These are phyloP conservation scores for Camarhynchus parvulus DNA, from an alignment of 2,113 vertebrate genomes.

Conservation along the genomic window DNA sequence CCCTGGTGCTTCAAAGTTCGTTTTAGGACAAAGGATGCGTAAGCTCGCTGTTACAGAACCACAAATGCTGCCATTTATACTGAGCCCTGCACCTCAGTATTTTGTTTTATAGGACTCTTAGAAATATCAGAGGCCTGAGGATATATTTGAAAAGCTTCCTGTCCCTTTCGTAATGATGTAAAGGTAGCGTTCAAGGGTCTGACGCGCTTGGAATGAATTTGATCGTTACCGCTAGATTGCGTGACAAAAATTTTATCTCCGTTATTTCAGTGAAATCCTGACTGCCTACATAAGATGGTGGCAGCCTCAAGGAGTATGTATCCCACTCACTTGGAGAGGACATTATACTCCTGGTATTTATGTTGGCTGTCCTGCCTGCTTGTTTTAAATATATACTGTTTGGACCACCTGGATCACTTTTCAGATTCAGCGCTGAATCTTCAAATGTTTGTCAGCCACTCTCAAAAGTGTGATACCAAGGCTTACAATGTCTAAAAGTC, in stretches of 20 bases:
- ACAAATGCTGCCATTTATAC: neutral
- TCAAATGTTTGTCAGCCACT: neutral
- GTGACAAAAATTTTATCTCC: neutral
- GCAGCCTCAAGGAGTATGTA: neutral
- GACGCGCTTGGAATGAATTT: neutral
- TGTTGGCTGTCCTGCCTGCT: neutral
- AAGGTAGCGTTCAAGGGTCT: constrained; percentile 6
- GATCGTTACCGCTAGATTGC: neutral
- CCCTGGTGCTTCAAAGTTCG: neutral
- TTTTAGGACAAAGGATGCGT: neutral
- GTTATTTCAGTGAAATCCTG: constrained; percentile 18
- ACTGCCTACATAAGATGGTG: neutral
- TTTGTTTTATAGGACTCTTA: constrained; percentile 29
- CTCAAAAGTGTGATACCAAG: neutral
- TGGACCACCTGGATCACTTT: neutral
- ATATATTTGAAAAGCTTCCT: constrained; percentile 43
- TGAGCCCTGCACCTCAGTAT: neutral
- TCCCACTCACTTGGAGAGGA: neutral
- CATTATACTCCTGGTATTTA: constrained; percentile 21
- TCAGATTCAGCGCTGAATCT: neutral
- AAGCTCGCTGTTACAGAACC: neutral
- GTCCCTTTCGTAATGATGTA: constrained; percentile 8
- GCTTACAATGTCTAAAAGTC: neutral
- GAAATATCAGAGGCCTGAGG: constrained; percentile 31
- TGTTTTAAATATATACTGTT: neutral